Base-by-base conservation (phyloP, 2,113 vertebrate species). In the Tinamus guttatus region DNA sequence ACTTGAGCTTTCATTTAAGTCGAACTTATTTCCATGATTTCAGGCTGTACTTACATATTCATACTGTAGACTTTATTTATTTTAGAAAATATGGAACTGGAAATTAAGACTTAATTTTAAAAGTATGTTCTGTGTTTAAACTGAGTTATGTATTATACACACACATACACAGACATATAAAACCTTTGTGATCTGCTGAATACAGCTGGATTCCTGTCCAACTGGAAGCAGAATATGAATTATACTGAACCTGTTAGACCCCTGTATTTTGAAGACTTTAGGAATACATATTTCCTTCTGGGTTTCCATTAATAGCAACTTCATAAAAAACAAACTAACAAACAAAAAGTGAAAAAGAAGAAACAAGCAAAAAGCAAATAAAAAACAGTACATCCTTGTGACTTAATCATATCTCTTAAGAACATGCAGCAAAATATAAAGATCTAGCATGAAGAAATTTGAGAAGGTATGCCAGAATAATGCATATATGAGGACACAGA, bases 21-120 rank as follows among this genome's bases (percentile, higher is more conserved):
- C 93, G 96, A 95, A 83, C 14, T 92, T 97, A 95, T 97, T 97
- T 97, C 98, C 96, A 95, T 95, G 80, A 96, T 96, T 94, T 97
- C 94, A 92, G 28, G 68, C 81, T 93, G 36, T 49, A 90, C 77
- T 89, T 95, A 88, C 13, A 88, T 87, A 94, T 91, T 90, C 10
- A 0, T 80, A 85, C 64, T 80, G 71, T 81, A 78, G 93, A 67
- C 84, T 97, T 95, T 92, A 96, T 96, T 97, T 97, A 95, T 97
- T 95, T 97, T 96, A 94, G 87, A 90, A 96, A 96, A 97, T 96
- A 95, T 87, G 36, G 49, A 87, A 84, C 32, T 96, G 88, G 86
- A 96, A 96, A 96, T 96, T 92, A 95, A 95, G 76, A 78, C 63
- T 92, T 95, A 96, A 97, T 97, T 97, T 97, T 93, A 78, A 95